Evolutionary conservation across 2,888 invertebrate species (phyloP), one percentile per base, ranked within the genome.

Genomic region (Drosophila anceps): DNA sequence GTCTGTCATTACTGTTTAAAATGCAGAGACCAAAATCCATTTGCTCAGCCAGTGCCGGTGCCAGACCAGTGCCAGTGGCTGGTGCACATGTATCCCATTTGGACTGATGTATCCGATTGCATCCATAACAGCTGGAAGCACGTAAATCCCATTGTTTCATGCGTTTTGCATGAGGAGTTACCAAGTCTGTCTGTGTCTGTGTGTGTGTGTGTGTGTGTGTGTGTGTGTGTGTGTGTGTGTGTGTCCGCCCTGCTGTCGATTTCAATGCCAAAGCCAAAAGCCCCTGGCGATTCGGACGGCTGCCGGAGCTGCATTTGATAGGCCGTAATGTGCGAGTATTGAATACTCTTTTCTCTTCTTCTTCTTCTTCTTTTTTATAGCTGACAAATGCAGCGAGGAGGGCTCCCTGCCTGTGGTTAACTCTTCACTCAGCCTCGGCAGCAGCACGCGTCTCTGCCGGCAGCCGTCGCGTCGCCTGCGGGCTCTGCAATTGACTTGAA

Each of bases 61-160:
- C n/a, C n/a, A n/a, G n/a, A n/a, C 71, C 70, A 46, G 48, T 24
- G 60, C 71, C 70, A 46, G 48, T 39, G 50, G 44, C 53, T 51
- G 50, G 54, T 68, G 70, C 58, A 73, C 69, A 70, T 80, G 60
- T 73, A 71, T 71, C 69, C 70, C 78, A 77, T 80, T 80, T 77
- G 58, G 74, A 48, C 69, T 48, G 76, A 84, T 84, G 87, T 87
- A 87, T 84, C 87, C 84, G 81, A 84, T 84, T 84, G 85, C 84
- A 84, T 73, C 73, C 81, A 84, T 81, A 84, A 84, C 84, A 84
- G 79, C 73, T 81, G 87, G 79, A 76, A 82, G 84, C 84, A 82
- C 81, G 82, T 76, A 87, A 81, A 76, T 87, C 79, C 84, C 79
- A 84, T 84, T 84, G 84, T 84, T 82, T 81, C 71, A 75, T 82